phyloP scores from a whole-genome alignment of 2,113 vertebrate genomes.

The Etheostoma cragini region DNA sequence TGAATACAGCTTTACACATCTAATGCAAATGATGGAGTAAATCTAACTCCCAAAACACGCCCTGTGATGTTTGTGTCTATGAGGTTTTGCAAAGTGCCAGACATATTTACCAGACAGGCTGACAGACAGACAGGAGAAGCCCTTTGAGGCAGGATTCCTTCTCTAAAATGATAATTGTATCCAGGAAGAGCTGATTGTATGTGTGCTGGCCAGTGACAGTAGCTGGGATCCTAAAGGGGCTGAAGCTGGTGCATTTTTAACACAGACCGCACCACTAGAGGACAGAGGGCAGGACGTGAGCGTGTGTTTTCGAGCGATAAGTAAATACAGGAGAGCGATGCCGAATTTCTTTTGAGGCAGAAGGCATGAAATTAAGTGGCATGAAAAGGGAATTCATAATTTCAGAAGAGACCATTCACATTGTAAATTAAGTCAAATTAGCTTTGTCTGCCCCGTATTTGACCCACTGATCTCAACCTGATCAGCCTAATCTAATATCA shows the following conservation, averaged over 20 bases:
- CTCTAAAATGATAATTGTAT: conserved; percentile 15
- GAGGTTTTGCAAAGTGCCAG: conserved; percentile 6
- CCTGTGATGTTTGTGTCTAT: not conserved
- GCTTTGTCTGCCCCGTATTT: conserved; percentile 36
- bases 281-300: conserved; percentile 56
- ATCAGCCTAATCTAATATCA: not conserved
- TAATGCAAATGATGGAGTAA: not conserved
- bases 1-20: not conserved
- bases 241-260: conserved; percentile 53
- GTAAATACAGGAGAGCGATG: conserved; percentile 25
- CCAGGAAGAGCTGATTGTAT: conserved; percentile 12
- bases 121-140: not conserved
- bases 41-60: conserved; percentile 8
- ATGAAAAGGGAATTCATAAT: conserved; percentile 55
- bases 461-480: not conserved
- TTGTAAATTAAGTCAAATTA: conserved; percentile 53
- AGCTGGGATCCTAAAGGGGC: conserved; percentile 13
- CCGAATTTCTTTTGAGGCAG: conserved; percentile 6
- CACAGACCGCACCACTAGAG: conserved; percentile 36
- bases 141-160: conserved; percentile 5
- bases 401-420: conserved; percentile 39
- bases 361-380: conserved; percentile 54
- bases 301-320: conserved; percentile 69
- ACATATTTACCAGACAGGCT: conserved; percentile 9
- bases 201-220: not conserved